phyloP scores from a whole-genome alignment of 2,797 vertebrate species.

The Fistularia commersonii region DNA sequence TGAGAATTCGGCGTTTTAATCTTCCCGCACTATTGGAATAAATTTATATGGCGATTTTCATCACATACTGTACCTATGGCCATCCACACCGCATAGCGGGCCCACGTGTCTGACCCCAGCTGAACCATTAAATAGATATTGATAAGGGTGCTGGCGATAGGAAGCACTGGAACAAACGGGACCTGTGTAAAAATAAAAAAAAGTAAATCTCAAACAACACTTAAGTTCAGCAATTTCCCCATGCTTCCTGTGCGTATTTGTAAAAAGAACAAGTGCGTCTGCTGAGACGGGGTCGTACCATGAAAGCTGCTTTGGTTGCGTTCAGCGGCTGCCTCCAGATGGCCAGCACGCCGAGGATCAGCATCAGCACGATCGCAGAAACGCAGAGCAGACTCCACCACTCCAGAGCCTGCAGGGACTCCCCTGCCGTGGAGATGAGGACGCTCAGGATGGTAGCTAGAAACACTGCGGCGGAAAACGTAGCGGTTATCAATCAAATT shows the following conservation, averaged over 20 bases:
- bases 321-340: conserved; percentile 84
- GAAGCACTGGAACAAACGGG: conserved; percentile 62
- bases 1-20: background rate
- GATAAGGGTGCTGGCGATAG: conserved; percentile 65
- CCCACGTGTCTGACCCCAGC: conserved; percentile 73
- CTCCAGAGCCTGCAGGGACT: conserved; percentile 48
- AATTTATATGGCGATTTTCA: background rate
- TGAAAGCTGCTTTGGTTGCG: conserved; percentile 73
- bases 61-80: conserved; percentile 53
- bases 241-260: background rate
- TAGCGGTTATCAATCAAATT: background rate
- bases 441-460: conserved; percentile 68
- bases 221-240: background rate
- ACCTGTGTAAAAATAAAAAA: conserved; percentile 38
- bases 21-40: background rate
- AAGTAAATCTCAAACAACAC: background rate
- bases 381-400: conserved; percentile 76
- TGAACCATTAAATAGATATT: conserved; percentile 76
- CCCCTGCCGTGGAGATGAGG: conserved; percentile 42
- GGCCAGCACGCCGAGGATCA: conserved; percentile 60
- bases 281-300: conserved; percentile 71
- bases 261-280: background rate
- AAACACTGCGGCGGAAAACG: conserved; percentile 57
- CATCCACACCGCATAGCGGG: conserved; percentile 71
- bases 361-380: conserved; percentile 52